Base-by-base conservation (phyloP, 2,888 invertebrate species). In the Trichogramma dendrolimi region DNA sequence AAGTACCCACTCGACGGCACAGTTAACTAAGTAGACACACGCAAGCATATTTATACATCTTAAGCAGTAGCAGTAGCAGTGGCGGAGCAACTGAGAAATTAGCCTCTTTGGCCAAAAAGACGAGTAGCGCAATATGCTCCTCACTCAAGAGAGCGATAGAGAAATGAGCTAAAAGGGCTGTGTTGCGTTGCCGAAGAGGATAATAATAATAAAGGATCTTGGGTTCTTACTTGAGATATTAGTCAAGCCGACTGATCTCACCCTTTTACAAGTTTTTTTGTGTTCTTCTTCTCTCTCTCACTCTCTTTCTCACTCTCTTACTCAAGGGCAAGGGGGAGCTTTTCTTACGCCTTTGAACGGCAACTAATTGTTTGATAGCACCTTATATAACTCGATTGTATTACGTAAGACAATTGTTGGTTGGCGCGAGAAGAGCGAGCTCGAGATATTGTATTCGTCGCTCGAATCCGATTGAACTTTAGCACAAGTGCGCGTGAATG, bases 281-380 rank as follows among this genome's bases (percentile, higher is more conserved):
- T 27, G 11, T 54, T 56, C 14, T 6, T 4, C 8, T 14, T 7
- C 48, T 56, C 56, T 56, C 56, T 38, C 40, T 55, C 55, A 7
- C 55, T 8, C 48, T 43, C 42, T 43, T 38, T 27, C 57, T 39
- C 43, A 38, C 11, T 8, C n/a, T 39, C 46, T 27, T 27, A 27
- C 27, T 58, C 41, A 41, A 8, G 39, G 4, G 50, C 50, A 8
- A 8, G 27, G 50, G 11, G 6, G 43, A 11, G 41, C 40, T 47
- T 11, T 40, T 41, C 48, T 44, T 72, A 71, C 73, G 72, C 67
- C 67, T 64, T 70, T 69, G 70, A 72, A 65, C 58, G 11, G 44
- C 56, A 67, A 67, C 71, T 76, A 77, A 77, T 76, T 77, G 73
- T 76, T 76, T 75, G 72, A 72, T 73, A 71, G 71, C 70, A 65